Conservation (phyloP, 2,888 invertebrate species). For the Perdita meconis region DNA sequence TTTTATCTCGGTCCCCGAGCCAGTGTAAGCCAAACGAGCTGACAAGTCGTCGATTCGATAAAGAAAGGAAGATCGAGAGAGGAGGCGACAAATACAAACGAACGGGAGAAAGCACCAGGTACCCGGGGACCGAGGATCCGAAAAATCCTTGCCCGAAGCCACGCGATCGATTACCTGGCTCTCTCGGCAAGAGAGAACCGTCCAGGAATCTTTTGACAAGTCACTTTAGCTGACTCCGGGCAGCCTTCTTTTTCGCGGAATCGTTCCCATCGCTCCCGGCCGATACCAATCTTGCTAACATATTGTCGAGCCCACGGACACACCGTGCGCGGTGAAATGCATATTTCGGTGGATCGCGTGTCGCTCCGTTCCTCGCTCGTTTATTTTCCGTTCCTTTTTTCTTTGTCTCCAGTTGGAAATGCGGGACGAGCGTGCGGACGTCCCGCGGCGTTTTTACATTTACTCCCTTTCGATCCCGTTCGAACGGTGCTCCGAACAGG, state of each 20-base stretch:
- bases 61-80: slow-evolving; percentile 32
- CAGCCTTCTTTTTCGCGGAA: slow-evolving; percentile 69
- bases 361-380: slow-evolving; percentile 23
- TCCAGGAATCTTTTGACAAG: slow-evolving; percentile 69
- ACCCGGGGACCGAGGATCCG: slow-evolving; percentile 18
- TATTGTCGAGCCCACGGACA: slow-evolving; percentile 27
- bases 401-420: slow-evolving; percentile 4
- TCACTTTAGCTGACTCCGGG: slow-evolving; percentile 60
- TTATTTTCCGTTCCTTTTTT: slow-evolving; percentile 20
- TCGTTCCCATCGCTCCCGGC: slow-evolving; percentile 55
- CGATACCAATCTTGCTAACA: slow-evolving; percentile 63
- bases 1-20: slow-evolving; percentile 63
- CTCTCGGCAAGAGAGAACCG: slow-evolving; percentile 25
- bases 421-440: slow-evolving; percentile 5
- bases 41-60: slow-evolving; percentile 51
- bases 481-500: background rate
- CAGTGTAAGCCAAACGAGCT: slow-evolving; percentile 63
- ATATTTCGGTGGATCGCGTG: slow-evolving; percentile 53
- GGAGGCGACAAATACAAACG: slow-evolving; percentile 41
- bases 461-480: slow-evolving; percentile 1
- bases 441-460: slow-evolving; percentile 23
- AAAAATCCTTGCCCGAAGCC: slow-evolving; percentile 51
- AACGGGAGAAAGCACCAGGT: slow-evolving; percentile 29
- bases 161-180: slow-evolving; percentile 70
- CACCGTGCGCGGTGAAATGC: slow-evolving; percentile 48